Evolutionary conservation across 2,113 vertebrate species (phyloP).

Genomic region (Lota lota): DNA sequence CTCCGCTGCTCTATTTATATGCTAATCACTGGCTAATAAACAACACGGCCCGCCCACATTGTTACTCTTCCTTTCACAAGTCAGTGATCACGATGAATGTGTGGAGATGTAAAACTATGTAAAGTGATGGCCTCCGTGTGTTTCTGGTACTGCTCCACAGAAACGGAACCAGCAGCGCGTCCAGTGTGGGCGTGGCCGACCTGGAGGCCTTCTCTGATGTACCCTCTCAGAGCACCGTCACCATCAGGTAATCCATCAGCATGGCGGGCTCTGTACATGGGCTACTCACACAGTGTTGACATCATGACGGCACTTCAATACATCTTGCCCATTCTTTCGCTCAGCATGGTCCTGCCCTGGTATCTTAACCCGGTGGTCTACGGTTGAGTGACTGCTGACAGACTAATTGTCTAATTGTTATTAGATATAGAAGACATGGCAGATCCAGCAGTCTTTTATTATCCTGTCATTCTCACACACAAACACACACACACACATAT

Average conservation of each 20-base stretch:
- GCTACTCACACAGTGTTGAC: no score
- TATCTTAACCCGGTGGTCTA: no score
- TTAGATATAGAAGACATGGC: no score
- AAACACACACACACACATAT: no score
- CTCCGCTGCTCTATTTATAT: conserved; percentile 56
- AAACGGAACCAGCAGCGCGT: conserved; percentile 92
- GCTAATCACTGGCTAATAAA: conserved; percentile 51
- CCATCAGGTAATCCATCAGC: conserved; percentile 79
- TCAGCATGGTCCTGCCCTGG: no score
- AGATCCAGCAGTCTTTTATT: no score
- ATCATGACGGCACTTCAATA: no score
- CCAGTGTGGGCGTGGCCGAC: conserved; percentile 89
- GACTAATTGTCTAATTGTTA: no score
- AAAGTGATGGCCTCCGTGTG: conserved; percentile 5
- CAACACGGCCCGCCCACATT: conserved; percentile 39
- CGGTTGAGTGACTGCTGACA: no score
- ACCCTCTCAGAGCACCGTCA: conserved; percentile 76
- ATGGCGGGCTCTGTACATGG: background rate
- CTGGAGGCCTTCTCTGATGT: conserved; percentile 89
- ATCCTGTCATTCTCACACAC: no score
- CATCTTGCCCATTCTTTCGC: no score
- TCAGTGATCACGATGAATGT: conserved; percentile 22
- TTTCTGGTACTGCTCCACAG: conserved; percentile 67
- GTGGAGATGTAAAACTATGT: background rate
- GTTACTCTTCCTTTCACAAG: conserved; percentile 43